Percentiles rank a stretch among this genome's conserved stretches.
Conservation (phyloP, 1,140 invertebrate species). For the Drosophila tsacasi region DNA sequence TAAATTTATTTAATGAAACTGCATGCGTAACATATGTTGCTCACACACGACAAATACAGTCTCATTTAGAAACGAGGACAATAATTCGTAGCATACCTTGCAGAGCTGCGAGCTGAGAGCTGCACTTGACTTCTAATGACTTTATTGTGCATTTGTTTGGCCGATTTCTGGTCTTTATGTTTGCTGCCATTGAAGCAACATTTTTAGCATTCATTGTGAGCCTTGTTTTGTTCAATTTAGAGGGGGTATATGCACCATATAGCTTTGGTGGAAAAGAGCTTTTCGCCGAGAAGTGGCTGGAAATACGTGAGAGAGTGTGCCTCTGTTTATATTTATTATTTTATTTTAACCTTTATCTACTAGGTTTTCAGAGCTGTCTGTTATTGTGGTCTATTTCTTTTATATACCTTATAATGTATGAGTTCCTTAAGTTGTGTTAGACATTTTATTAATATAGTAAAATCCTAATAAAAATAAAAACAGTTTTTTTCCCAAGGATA, state of each 20-base stretch:
- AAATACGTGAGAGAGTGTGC: background rate
- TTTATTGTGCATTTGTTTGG: slow-evolving; percentile 55
- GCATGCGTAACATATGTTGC: slow-evolving; percentile 71
- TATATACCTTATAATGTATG: background rate
- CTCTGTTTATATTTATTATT: slow-evolving; percentile 3
- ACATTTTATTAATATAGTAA: background rate
- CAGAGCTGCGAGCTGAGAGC: slow-evolving; percentile 7
- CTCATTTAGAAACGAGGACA: background rate
- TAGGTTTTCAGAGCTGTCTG: background rate
- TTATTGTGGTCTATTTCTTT: too few relatives aligned
- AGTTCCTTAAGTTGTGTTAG: background rate
- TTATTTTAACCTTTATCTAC: background rate
- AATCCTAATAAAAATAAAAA: background rate
- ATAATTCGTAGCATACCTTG: slow-evolving; percentile 43
- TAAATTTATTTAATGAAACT: slow-evolving; percentile 76
- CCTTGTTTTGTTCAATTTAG: background rate
- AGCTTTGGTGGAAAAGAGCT: background rate
- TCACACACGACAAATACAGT: background rate
- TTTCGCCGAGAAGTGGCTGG: background rate
- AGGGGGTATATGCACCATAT: background rate
- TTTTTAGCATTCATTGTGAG: slow-evolving; percentile 24
- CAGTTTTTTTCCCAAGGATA: background rate
- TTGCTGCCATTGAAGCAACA: slow-evolving; percentile 8
- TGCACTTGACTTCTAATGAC: slow-evolving; percentile 68
- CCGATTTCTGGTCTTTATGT: slow-evolving; percentile 16